Conservation (phyloP, 2,113 vertebrate species). For the Xiphophorus hellerii region DNA sequence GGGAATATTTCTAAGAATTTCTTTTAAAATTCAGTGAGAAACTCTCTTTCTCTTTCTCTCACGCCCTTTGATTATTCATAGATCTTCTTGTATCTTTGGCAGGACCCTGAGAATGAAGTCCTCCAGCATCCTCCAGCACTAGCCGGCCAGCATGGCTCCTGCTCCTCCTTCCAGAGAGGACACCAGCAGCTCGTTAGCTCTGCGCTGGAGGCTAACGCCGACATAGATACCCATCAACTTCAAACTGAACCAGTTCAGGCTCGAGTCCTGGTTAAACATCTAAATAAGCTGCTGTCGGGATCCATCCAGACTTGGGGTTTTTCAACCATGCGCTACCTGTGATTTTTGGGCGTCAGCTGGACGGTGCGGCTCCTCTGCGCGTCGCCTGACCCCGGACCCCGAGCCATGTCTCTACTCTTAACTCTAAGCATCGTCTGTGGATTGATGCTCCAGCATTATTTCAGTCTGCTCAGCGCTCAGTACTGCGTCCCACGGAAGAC, state of each 20-base stretch:
- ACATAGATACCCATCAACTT: constrained; percentile 55
- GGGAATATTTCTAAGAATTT: background rate
- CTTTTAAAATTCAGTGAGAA: background rate
- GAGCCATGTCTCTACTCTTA: constrained; percentile 70
- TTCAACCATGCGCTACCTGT: constrained; percentile 51
- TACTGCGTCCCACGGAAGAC: constrained; percentile 71
- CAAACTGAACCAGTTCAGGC: background rate
- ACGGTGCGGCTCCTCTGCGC: constrained; percentile 41
- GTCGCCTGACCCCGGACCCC: constrained; percentile 35
- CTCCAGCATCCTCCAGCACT: constrained; percentile 35
- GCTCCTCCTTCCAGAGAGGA: constrained; percentile 49
- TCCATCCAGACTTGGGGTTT: background rate
- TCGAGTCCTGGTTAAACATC: constrained; percentile 12
- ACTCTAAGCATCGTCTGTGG: constrained; percentile 57
- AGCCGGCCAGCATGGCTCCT: constrained; percentile 66
- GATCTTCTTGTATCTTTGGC: constrained; percentile 44
- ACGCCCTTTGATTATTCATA: constrained; percentile 18
- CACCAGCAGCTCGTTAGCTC: constrained; percentile 46
- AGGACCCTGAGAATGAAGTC: constrained; percentile 42
- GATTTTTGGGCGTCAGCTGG: constrained; percentile 51
- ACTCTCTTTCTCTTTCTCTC: constrained; percentile 16
- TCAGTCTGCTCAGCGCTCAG: constrained; percentile 24
- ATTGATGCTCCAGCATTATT: constrained; percentile 58
- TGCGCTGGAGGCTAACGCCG: constrained; percentile 66
- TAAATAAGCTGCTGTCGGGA: background rate